Base-by-base conservation (phyloP, 30 jellyfish, hydroid and myxozoan genomes). In the Hydra vulgaris region DNA sequence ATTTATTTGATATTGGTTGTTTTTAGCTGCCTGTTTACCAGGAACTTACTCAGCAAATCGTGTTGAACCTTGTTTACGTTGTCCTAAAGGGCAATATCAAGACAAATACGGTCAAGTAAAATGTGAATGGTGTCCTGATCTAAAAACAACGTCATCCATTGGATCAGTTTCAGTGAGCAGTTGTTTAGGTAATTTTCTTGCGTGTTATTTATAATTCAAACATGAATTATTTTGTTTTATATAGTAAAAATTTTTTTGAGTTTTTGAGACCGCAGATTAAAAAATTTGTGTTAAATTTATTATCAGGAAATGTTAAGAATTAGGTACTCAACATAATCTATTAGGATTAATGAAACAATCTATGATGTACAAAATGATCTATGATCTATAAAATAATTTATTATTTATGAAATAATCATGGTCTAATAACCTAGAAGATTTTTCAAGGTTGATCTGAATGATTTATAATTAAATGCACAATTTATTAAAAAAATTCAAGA, bases 1-100 rank as follows among this genome's bases (percentile, higher is more conserved):
- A n/a, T n/a, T n/a, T n/a, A n/a, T n/a, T n/a, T n/a, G n/a, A n/a
- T 53, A 27, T 70, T 27, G 17, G 18, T 76, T 67, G 0, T 25
- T 66, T 73, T 54, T 71, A 93, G 99, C 84, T 88, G 84, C 89
- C 19, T 93, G 99, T 75, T 84, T 54, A 23, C 88, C 92, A 12
- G 99, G 99, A 20, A 93, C 99, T 27, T 93, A 83, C 73, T 93
- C 99, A 15, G 87, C 81, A 22, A 81, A 95, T 73, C 96, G 96
- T 27, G 99, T 89, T 72, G 99, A 93, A 78, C 96, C 99, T 8
- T 93, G 99, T 79, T 17, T 81, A 18, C 96, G 88, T 7, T 93
- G 99, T 56, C 96, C 99, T 72, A 93, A 84, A 73, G 99, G 99
- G 26, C 53, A 26, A 27, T 93, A 73, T 67, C 95, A 87, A 79